phyloP scores from a whole-genome alignment of 2,888 invertebrate species.

The Agonum fuliginosum region DNA sequence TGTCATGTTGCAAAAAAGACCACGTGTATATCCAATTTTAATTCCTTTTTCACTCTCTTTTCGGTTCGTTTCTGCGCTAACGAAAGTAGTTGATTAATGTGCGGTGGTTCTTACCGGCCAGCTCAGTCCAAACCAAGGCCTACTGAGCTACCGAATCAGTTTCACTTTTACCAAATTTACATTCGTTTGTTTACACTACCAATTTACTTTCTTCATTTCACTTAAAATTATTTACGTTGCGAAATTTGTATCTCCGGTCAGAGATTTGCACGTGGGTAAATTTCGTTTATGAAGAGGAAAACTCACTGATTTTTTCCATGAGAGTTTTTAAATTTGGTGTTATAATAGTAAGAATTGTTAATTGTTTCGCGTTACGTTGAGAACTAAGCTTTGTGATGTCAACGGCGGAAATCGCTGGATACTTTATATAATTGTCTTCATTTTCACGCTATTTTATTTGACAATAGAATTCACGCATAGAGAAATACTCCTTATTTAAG shows the following conservation, averaged over 20 bases:
- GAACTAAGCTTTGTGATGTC: conserved; percentile 23
- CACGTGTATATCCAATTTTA: not conserved
- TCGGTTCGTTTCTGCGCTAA: not conserved
- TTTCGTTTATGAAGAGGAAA: not conserved
- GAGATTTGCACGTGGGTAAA: conserved; percentile 22
- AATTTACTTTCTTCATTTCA: conserved; percentile 56
- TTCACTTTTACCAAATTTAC: conserved; percentile 53
- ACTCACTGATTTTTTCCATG: not conserved
- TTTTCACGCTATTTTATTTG: conserved; percentile 15
- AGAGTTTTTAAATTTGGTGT: conserved; percentile 22
- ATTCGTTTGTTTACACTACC: conserved; percentile 48
- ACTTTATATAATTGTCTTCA: conserved; percentile 12
- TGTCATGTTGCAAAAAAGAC: conserved; percentile 15
- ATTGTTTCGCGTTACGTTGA: conserved; percentile 4
- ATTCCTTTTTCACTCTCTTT: not conserved
- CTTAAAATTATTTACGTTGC: conserved; percentile 49
- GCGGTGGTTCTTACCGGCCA: not conserved
- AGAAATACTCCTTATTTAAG: no score
- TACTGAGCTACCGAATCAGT: conserved; percentile 8
- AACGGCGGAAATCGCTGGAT: conserved; percentile 4
- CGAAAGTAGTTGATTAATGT: conserved; percentile 28
- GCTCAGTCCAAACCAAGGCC: not conserved
- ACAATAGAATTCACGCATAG: no score
- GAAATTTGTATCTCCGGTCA: conserved; percentile 38
- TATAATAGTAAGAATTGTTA: conserved; percentile 8